phyloP scores from a whole-genome alignment of 2,113 vertebrate species.

The Corydoras maculifer region DNA sequence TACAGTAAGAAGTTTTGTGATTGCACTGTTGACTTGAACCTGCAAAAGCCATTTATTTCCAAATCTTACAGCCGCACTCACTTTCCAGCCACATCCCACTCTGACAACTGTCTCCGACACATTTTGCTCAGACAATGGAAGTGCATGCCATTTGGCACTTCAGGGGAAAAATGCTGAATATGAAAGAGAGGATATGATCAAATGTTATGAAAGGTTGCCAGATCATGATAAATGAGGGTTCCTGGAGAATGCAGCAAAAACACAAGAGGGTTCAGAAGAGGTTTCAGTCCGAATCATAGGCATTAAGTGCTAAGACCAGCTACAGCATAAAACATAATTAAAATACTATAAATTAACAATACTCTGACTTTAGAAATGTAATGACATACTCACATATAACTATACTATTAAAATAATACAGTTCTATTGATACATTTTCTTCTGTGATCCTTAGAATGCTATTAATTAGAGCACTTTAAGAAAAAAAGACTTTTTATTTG shows the following conservation, averaged over 20 bases:
- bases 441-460: not conserved
- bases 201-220: constrained; percentile 31
- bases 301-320: not conserved
- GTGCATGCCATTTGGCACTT: constrained; percentile 23
- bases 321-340: not conserved
- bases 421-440: not conserved
- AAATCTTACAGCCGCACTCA: constrained; percentile 22
- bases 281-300: constrained; percentile 12
- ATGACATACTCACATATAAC: too few relatives aligned
- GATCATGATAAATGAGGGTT: constrained; percentile 40
- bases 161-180: constrained; percentile 29
- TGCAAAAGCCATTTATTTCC: constrained; percentile 37
- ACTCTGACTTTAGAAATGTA: not conserved
- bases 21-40: constrained; percentile 31
- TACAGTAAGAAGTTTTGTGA: not conserved
- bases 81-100: constrained; percentile 18
- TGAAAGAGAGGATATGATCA: constrained; percentile 9
- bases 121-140: constrained; percentile 27
- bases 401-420: too few relatives aligned
- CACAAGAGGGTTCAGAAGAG: constrained; percentile 34
- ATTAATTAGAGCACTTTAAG: too few relatives aligned
- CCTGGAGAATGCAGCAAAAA: constrained; percentile 43
- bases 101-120: constrained; percentile 39
- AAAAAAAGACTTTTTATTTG: constrained; percentile 25
- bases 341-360: not conserved